phyloP scores from a whole-genome alignment of 1,140 invertebrate species.

The Dufourea novaeangliae region DNA sequence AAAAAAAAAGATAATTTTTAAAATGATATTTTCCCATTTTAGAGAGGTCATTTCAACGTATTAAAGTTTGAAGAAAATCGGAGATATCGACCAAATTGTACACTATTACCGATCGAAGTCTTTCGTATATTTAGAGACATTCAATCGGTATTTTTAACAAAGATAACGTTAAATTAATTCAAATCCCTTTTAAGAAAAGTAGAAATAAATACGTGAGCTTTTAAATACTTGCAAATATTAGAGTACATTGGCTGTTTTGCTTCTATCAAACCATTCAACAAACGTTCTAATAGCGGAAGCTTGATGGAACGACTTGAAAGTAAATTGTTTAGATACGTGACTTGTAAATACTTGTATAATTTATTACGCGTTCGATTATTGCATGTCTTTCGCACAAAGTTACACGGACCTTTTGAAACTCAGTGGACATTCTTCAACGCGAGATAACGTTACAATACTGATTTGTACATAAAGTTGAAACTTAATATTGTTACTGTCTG shows the following conservation, averaged over 20 bases:
- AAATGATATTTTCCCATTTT: background rate
- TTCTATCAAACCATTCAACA: too few species aligned
- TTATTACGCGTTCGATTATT: slow-evolving; percentile 19
- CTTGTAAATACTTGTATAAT: slow-evolving; percentile 41
- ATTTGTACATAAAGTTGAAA: slow-evolving; percentile 9
- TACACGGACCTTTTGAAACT: slow-evolving; percentile 3
- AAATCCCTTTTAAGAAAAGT: too few species aligned
- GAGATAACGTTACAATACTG: background rate
- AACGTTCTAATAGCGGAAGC: background rate
- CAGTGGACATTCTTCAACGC: slow-evolving; percentile 10
- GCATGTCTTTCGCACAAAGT: background rate
- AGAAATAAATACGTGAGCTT: too few species aligned
- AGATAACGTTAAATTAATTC: too few species aligned
- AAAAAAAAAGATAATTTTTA: too few species aligned
- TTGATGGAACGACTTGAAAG: background rate
- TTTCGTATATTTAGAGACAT: background rate
- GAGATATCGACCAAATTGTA: too few species aligned
- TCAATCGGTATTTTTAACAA: background rate
- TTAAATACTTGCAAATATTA: too few species aligned
- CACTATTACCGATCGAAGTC: background rate
- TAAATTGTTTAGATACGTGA: background rate
- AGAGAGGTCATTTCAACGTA: background rate
- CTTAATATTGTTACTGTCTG: background rate
- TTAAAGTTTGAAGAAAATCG: too few species aligned
- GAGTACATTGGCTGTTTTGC: too few species aligned